These are phyloP conservation scores for Tanypteryx hageni DNA, from an alignment of 2,888 invertebrate species.

Conservation along the genomic window DNA sequence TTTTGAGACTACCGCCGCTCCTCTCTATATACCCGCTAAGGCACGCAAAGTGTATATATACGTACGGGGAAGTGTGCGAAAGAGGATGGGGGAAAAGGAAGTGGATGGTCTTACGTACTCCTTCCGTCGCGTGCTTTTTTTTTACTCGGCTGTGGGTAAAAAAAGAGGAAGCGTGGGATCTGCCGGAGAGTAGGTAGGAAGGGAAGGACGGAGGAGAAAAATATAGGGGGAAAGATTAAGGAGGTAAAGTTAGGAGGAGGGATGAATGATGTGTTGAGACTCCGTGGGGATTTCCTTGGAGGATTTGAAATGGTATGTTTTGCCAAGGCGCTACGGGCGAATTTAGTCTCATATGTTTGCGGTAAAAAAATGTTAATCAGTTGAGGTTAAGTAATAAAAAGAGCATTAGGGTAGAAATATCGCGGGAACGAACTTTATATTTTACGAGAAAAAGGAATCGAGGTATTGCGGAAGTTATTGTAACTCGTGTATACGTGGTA, in stretches of 20 bases:
- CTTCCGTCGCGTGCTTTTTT: not conserved
- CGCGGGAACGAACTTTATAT: no score
- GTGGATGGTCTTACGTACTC: not conserved
- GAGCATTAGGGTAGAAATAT: no score
- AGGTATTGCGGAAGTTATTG: no score
- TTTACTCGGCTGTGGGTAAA: no score
- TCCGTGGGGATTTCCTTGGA: not conserved
- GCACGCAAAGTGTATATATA: conserved; percentile 40
- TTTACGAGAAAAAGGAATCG: no score
- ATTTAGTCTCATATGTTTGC: no score
- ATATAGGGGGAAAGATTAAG: not conserved
- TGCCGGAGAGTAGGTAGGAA: no score
- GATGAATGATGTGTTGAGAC: not conserved
- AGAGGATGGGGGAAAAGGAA: not conserved
- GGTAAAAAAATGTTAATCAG: no score
- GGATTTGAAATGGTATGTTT: not conserved
- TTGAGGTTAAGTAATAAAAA: no score
- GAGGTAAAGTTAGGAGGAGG: not conserved
- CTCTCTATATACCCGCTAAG: not conserved
- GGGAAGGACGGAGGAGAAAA: not conserved
- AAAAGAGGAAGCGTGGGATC: no score
- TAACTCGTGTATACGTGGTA: no score
- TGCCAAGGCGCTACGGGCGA: no score
- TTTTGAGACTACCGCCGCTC: not conserved
- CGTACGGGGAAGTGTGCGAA: not conserved